A percentile compares a stretch with the other conserved stretches of the same genome.
These are phyloP conservation scores for Phoxinus phoxinus DNA, from an alignment of 2,113 vertebrate genomes.

Conservation along the genomic window DNA sequence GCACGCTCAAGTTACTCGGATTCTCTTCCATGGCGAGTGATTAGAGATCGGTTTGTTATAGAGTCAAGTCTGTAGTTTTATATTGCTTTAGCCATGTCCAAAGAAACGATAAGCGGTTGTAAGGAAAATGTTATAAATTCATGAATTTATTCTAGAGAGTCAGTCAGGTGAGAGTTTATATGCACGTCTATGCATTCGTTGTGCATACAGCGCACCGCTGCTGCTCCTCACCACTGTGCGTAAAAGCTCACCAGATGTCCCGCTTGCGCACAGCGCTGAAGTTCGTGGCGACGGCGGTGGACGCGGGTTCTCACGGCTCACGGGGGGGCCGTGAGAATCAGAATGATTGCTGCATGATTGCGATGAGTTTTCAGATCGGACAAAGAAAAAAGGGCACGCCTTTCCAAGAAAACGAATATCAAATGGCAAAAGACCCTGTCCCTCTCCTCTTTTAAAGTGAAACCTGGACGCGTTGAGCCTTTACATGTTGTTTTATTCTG, in stretches of 20 bases:
- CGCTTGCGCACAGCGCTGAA: slow-evolving; percentile 1
- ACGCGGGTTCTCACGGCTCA: slow-evolving; percentile 46
- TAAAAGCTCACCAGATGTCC: slow-evolving; percentile 37
- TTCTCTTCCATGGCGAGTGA: slow-evolving; percentile 79
- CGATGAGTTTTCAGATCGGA: slow-evolving; percentile 37
- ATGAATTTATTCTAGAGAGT: neutral
- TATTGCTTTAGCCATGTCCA: slow-evolving; percentile 1
- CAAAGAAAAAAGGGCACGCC: neutral
- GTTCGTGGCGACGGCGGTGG: neutral
- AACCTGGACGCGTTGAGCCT: neutral
- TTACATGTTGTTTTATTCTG: slow-evolving; percentile 14
- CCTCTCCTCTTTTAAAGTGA: neutral
- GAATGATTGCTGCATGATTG: slow-evolving; percentile 29
- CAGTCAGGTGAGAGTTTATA: neutral
- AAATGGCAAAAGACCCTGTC: neutral
- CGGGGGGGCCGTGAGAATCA: slow-evolving; percentile 49
- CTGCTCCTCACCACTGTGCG: slow-evolving; percentile 9
- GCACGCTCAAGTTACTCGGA: slow-evolving; percentile 83
- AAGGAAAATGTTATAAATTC: neutral
- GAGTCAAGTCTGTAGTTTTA: neutral
- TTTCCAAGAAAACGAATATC: neutral
- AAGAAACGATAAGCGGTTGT: neutral
- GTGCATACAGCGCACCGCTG: neutral
- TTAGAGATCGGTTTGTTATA: neutral
- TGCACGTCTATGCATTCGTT: neutral